A percentile compares a stretch with the other conserved stretches of the same genome.
phyloP scores from a whole-genome alignment of 1,140 invertebrate genomes.

The Euwallacea similis region DNA sequence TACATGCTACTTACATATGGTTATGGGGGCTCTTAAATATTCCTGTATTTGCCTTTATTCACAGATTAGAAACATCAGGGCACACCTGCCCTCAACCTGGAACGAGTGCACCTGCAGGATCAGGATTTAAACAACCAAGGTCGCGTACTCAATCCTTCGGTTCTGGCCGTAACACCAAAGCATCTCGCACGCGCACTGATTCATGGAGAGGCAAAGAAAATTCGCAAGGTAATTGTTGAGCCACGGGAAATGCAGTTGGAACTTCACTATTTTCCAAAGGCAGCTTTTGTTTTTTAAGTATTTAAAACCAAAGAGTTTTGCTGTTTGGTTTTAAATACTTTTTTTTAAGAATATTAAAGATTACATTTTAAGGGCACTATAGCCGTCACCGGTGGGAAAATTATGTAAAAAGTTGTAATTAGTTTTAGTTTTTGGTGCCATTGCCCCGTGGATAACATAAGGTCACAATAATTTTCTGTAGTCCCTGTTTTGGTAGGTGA shows the following conservation, averaged over 20 bases:
- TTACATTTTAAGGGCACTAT: too few species aligned
- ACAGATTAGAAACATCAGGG: constrained; percentile 38
- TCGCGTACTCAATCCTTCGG: constrained; percentile 51
- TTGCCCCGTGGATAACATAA: constrained; percentile 39
- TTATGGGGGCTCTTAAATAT: too few species aligned
- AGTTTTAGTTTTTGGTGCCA: constrained; percentile 44
- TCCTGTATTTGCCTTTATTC: constrained; percentile 21
- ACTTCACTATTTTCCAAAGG: too few species aligned
- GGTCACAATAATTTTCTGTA: constrained; percentile 48
- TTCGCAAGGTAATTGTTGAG: constrained; percentile 13
- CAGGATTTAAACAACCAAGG: constrained; percentile 46
- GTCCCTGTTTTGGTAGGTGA: constrained; percentile 19
- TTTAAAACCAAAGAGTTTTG: constrained; percentile 17
- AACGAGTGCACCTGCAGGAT: constrained; percentile 50
- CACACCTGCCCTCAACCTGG: constrained; percentile 45
- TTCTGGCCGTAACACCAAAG: constrained; percentile 53
- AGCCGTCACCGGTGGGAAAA: background rate
- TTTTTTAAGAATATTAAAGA: too few species aligned
- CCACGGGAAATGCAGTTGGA: too few species aligned
- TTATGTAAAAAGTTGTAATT: constrained; percentile 40
- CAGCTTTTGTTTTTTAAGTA: background rate
- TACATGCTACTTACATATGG: constrained; percentile 5
- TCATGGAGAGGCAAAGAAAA: constrained; percentile 49
- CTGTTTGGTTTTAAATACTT: too few species aligned
- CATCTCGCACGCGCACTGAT: constrained; percentile 41